These are phyloP conservation scores for Yponomeuta sedellus DNA, from an alignment of 2,888 invertebrate genomes.

Conservation along the genomic window DNA sequence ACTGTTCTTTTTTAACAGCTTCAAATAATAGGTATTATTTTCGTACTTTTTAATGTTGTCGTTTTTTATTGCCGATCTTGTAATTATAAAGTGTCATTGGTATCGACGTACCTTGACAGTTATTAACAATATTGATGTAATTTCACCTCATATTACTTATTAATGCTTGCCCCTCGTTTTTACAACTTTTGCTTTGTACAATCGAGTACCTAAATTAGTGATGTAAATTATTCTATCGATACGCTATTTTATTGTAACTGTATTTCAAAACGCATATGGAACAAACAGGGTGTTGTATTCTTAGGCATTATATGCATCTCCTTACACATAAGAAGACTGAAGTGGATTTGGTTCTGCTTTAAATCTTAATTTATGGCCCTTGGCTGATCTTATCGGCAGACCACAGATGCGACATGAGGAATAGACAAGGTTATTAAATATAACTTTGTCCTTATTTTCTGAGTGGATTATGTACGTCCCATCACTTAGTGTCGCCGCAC, in stretches of 20 bases:
- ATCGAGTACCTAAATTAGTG: too few species aligned
- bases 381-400: too few species aligned
- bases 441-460: too few species aligned
- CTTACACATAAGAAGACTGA: background rate
- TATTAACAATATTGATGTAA: background rate
- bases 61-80: too few species aligned
- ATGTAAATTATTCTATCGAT: constrained; percentile 3
- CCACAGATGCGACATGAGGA: too few species aligned
- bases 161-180: background rate
- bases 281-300: constrained; percentile 68
- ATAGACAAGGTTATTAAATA: too few species aligned
- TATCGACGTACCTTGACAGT: too few species aligned
- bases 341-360: background rate
- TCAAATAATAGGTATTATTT: background rate
- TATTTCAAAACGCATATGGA: constrained; percentile 58
- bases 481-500: too few species aligned
- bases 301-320: constrained; percentile 50
- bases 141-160: background rate
- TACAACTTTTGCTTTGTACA: background rate
- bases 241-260: constrained; percentile 32
- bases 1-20: background rate
- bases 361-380: background rate
- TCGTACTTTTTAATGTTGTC: too few species aligned
- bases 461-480: too few species aligned
- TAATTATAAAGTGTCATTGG: too few species aligned